Evolutionary conservation across 2,888 invertebrate species (phyloP).

Genomic region (Chrysotoxum bicinctum): DNA sequence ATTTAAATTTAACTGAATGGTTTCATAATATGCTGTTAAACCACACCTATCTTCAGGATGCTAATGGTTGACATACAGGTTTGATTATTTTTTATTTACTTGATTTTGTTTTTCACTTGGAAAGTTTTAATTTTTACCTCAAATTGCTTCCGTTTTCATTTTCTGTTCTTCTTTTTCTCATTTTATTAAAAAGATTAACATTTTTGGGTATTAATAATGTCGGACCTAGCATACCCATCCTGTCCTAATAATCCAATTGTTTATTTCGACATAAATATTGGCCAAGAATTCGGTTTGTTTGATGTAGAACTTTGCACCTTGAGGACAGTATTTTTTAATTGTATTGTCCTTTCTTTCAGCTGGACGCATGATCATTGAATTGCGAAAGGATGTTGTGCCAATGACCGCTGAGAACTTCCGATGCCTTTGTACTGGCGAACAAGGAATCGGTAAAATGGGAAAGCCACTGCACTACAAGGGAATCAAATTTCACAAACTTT

Average conservation of each 20-base stretch:
- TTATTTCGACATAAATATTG: slow-evolving; percentile 87
- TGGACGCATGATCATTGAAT: slow-evolving; percentile 92
- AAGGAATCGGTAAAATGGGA: slow-evolving; percentile 86
- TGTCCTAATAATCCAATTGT: slow-evolving; percentile 85
- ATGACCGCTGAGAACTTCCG: slow-evolving; percentile 95
- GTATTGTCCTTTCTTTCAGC: slow-evolving; percentile 82
- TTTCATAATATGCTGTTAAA: no score
- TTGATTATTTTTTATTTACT: background rate
- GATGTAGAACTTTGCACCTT: background rate
- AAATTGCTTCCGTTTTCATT: no score
- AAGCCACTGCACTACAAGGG: slow-evolving; percentile 93
- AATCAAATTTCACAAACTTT: slow-evolving; percentile 90
- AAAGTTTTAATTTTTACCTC: background rate
- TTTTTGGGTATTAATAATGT: slow-evolving; percentile 30
- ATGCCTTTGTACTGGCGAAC: slow-evolving; percentile 95
- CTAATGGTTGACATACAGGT: background rate
- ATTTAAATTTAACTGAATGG: no score
- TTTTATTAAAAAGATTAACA: background rate
- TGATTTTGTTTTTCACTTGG: no score
- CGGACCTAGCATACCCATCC: slow-evolving; percentile 74
- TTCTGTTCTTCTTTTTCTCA: background rate
- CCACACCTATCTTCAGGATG: background rate
- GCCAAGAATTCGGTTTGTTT: slow-evolving; percentile 85
- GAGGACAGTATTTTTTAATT: background rate
- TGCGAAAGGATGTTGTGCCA: slow-evolving; percentile 92